Base-by-base conservation (phyloP, 1,140 invertebrate species). In the Coelopa frigida region DNA sequence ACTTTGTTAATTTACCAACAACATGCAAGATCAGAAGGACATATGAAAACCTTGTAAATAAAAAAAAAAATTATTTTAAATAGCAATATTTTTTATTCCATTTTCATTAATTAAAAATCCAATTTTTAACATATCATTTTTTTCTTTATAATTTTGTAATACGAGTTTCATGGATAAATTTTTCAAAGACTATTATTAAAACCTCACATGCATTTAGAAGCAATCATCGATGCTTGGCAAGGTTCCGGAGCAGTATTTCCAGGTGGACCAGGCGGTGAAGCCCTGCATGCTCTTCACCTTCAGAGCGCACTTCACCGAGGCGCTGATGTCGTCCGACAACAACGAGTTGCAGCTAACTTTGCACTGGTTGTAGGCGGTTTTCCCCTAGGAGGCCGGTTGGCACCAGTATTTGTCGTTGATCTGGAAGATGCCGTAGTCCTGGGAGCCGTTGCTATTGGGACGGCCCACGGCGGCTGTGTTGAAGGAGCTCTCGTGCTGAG, bases 321-420 rank as follows among this genome's bases (percentile, higher is more conserved):
- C 3, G 22, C 48, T 22, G 31, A 51, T 51, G 22, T 46, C 32
- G 18, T 51, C 46, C 2, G 32, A 17, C 14, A 49, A 11, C 12
- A 52, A 35, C 3, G 42, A 11, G 0, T 44, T 35, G 12, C 51
- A 52, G 10, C 12, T 5, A 3, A 52, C 27, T 0, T 44, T 18
- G 33, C 51, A 52, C 2, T 20, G 8, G 12, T 52, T 39, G 22
- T 22, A 39, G 37, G 37, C n/a, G n/a, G n/a, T n/a, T n/a, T n/a
- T n/a, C n/a, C n/a, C n/a, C n/a, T n/a, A n/a, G n/a, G n/a, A n/a
- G n/a, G n/a, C n/a, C n/a, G 48, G 39, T 12, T 31, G 14, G 31
- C 74, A 75, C 74, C 72, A 75, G 48, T 70, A 74, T n/a, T 57
- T 60, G 52, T 74, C 72, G 54, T 75, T 76, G 46, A 76, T 72